Conservation (phyloP, 2,113 vertebrate species). For the Prinia subflava region DNA sequence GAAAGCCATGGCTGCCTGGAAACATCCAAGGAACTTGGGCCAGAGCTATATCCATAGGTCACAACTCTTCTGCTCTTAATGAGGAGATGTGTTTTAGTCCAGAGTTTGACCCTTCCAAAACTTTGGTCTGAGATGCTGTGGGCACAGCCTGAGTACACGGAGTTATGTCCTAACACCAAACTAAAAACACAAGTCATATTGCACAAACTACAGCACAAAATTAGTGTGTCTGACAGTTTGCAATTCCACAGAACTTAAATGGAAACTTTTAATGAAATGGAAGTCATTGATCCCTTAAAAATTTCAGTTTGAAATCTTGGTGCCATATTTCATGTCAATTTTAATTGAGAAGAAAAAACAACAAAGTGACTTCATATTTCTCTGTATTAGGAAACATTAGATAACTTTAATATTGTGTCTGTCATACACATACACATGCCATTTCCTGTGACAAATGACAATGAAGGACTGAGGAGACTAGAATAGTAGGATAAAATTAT, state of each 20-base stretch:
- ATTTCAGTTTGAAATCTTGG: background rate
- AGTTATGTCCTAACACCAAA: background rate
- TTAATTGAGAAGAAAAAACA: background rate
- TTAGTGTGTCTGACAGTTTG: background rate
- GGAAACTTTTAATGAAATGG: background rate
- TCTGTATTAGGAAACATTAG: background rate
- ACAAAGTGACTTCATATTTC: background rate
- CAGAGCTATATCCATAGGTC: background rate
- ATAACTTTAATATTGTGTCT: background rate
- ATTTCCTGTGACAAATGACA: background rate
- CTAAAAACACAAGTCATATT: background rate
- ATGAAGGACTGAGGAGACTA: background rate
- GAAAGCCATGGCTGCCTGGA: background rate
- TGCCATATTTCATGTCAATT: background rate
- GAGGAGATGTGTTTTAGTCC: background rate
- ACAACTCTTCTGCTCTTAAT: background rate
- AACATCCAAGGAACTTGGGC: background rate
- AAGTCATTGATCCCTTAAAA: background rate
- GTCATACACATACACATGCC: background rate
- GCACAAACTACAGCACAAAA: background rate
- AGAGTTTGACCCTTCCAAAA: background rate
- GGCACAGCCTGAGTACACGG: fast-evolving
- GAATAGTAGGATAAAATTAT: background rate
- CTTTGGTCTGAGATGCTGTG: background rate
- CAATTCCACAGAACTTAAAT: background rate